Evolutionary conservation across 2,888 invertebrate genomes (phyloP), one percentile per base, ranked within the genome.

Genomic region (Limnephilus auricula): DNA sequence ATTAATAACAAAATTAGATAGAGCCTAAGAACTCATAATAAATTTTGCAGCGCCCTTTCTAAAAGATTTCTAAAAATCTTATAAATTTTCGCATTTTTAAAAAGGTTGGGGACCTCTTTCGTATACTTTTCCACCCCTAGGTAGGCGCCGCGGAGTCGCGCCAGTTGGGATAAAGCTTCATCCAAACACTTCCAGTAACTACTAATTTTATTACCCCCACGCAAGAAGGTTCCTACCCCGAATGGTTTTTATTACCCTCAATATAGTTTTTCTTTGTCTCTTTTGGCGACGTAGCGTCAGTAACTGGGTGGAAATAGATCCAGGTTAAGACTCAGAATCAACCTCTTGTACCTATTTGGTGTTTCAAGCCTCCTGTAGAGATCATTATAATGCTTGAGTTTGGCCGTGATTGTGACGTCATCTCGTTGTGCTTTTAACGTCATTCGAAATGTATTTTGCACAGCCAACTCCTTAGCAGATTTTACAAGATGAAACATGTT

Each of bases 71-170:
- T 65, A n/a, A n/a, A 65, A 25, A 65, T 25, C 25, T 9, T 25
- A 2, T n/a, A 25, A 65, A 9, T 6, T 6, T 65, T 65, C 6
- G 9, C 65, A 9, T 65, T 65, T 65, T 65, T 65, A 65, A 65
- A n/a, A 9, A 25, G 25, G 25, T 65, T 65, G 65, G 65, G 1
- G 9, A 65, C n/a, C 65, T 65, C 65, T 65, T 25, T 9, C 45
- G 31, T 45, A 32, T 80, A 84, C 45, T 86, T 90, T 90, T 79
- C 90, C 34, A 45, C 90, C 80, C 88, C 65, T 82, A 78, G 89
- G 80, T 50, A 91, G 93, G 93, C 93, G 93, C 93, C 93, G 83
- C 84, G 78, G 89, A 92, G 93, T 93, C 93, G 93, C 93, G 93
- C 93, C 93, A 93, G 92, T 90, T 92, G 78, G 78, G 87, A 88